Evolutionary conservation across 1,140 invertebrate species (phyloP), one percentile per base, ranked within the genome.

Genomic region (Orius insidiosus): DNA sequence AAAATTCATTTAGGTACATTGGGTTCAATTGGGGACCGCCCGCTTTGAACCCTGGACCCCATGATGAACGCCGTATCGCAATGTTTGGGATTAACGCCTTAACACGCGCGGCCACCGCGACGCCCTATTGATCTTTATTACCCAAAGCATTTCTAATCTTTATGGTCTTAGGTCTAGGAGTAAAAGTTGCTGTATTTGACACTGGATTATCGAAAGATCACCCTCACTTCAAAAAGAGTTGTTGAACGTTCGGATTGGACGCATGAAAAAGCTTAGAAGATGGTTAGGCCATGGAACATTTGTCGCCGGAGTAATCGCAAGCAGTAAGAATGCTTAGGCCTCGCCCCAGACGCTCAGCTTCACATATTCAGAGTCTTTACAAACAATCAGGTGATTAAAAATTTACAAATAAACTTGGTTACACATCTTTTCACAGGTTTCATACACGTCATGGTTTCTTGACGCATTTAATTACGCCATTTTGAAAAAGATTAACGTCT

Each of bases 401-500:
- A 41, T 3, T n/a, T 16, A 3, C 16, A 41, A 19, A 19, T 13
- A 14, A 14, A n/a, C n/a, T 3, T 33, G 32, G n/a, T 33, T 33
- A 38, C 13, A 38, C 6, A 9, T 38, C 6, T 38, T 42, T 49
- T 50, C 55, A 14, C 53, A 84, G 79, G 86, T 94, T 0, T 96
- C 90, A 0, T 95, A 96, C 57, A 98, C 93, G 3, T 94, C 89
- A 1, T 97, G 93, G 93, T 98, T 97, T 63, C 65, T 98, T 32
- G 93, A 97, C 68, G 93, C 93, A 9, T 97, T 98, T 60, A 97
- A 98, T 64, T 95, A 96, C 68, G 93, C 92, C 0, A 96, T 98
- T 52, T 71, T 94, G 58, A 83, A 86, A 54, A 90, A 90, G 61
- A 85, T 98, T 10, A 80, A 92, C 59, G 80, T 98, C 8, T 66